Evolutionary conservation across 1,140 invertebrate species (phyloP).

Genomic region (Dendrolimus punctatus): DNA sequence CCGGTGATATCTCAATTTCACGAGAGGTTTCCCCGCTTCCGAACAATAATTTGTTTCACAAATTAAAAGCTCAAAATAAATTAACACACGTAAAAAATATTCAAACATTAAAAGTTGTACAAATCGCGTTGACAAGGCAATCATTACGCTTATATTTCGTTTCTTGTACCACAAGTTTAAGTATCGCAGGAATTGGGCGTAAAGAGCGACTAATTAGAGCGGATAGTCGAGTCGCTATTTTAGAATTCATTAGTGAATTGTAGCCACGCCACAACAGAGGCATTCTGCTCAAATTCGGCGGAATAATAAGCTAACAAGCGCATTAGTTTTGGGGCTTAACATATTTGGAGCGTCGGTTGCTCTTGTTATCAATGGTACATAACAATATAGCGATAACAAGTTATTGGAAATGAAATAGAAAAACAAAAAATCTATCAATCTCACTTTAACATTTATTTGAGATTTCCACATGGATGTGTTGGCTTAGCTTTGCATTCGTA

Average conservation of each 20-base stretch:
- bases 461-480: too few relatives aligned
- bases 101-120: neutral
- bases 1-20: constrained; percentile 51
- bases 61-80: constrained; percentile 23
- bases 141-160: constrained; percentile 15
- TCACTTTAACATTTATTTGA: too few relatives aligned
- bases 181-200: constrained; percentile 29
- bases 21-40: constrained; percentile 44
- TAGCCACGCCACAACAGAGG: constrained; percentile 17
- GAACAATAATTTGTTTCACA: constrained; percentile 37
- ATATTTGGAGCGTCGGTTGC: too few relatives aligned
- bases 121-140: neutral
- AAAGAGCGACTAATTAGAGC: constrained; percentile 38
- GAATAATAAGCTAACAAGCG: constrained; percentile 18
- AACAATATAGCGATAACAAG: too few relatives aligned
- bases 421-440: too few relatives aligned
- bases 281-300: constrained; percentile 27
- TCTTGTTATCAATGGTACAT: too few relatives aligned
- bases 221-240: constrained; percentile 36
- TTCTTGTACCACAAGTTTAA: constrained; percentile 23
- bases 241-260: constrained; percentile 39
- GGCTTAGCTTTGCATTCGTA: too few relatives aligned
- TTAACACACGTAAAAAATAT: neutral
- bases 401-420: too few relatives aligned
- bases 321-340: neutral